Evolutionary conservation across 2,113 vertebrate genomes (phyloP), one percentile per base, ranked within the genome.

Genomic region (Archilochus colubris): DNA sequence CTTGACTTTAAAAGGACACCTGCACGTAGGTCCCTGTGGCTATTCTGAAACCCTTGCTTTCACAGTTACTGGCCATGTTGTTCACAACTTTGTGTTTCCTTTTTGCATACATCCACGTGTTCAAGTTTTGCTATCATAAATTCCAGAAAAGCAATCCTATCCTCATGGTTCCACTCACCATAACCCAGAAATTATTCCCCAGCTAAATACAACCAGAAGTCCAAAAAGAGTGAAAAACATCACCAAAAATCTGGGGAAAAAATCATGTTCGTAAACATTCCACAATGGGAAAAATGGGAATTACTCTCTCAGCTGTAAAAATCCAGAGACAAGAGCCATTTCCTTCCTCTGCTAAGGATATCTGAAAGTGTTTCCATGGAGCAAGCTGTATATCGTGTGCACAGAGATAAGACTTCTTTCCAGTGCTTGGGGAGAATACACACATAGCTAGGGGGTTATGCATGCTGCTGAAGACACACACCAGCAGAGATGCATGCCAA

Each of bases 311-410:
- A 4, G 38, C 69, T 46, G n/a, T 91, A 93, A 93, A 92, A 83
- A 78, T 86, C 73, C 68, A 75, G 73, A 88, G 87, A 46, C 44
- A 44, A 67, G 9, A 96, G 30, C 73, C 68, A 54, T 94, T 96
- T 95, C 89, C 89, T 95, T 94, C 83, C 88, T 91, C 86, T 91
- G 50, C 30, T 64, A 61, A 93, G 11, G 89, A 69, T 79, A 90
- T 92, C 88, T 86, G 72, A 57, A 74, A 90, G 24, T 38, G 64
- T 91, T 96, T 89, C 91, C 89, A 85, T 82, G 75, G 67, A 91
- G 58, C 48, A 24, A 94, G 63, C 84, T 66, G 28, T 89, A 46
- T 73, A 82, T 87, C 89, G 77, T 66, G 63, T 55, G 82, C 75
- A 67, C 74, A 89, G 55, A 79, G 74, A 91, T 95, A 94, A 95